Conservation (phyloP, 92 coral and sea anemone species). For the Palythoa grandis region DNA sequence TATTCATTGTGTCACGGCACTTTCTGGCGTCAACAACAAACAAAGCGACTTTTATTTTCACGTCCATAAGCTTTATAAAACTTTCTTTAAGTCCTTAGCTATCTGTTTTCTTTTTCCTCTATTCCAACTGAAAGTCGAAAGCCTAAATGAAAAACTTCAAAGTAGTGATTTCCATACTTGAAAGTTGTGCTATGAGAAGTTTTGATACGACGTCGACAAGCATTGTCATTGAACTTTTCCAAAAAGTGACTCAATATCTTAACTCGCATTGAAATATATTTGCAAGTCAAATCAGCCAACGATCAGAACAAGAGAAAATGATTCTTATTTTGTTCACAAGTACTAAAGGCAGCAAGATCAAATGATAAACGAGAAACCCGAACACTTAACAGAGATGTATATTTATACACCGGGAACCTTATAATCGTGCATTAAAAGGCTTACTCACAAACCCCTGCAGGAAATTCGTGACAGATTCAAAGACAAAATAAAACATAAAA, state of each 20-base stretch:
- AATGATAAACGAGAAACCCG: constrained; percentile 10
- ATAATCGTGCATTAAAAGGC: constrained; percentile 25
- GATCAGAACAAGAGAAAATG: not conserved
- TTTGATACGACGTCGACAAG: not conserved
- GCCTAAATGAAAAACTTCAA: not conserved
- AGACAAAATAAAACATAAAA: not conserved
- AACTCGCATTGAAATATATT: not conserved
- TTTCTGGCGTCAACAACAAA: constrained; percentile 17
- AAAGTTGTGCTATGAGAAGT: not conserved
- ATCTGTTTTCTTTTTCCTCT: not conserved
- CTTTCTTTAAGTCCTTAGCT: not conserved
- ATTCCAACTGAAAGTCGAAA: not conserved
- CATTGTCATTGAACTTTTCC: too few species aligned
- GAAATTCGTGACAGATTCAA: constrained; percentile 16
- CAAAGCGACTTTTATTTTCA: constrained; percentile 9
- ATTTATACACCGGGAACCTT: not conserved
- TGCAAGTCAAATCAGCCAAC: constrained; percentile 31
- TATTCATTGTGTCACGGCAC: constrained; percentile 4
- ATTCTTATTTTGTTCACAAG: not conserved
- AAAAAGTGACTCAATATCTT: not conserved
- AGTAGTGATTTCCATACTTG: not conserved
- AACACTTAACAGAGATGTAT: not conserved
- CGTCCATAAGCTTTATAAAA: not conserved
- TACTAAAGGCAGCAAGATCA: not conserved
- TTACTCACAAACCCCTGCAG: not conserved